Evolutionary conservation across 2,888 invertebrate genomes (phyloP).

Genomic region (Ferrisia virgata): DNA sequence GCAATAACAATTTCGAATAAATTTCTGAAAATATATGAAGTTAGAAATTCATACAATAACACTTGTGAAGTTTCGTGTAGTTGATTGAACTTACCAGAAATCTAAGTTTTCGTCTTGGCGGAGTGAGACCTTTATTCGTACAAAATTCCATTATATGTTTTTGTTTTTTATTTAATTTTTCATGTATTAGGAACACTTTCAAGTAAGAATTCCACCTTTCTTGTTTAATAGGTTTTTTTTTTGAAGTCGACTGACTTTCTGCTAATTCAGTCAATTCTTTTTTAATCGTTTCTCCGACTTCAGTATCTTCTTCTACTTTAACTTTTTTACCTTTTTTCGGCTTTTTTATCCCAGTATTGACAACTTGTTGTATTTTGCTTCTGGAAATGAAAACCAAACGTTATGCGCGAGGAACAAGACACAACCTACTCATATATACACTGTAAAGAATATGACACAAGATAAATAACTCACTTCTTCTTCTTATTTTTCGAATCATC

Average conservation of each 20-base stretch:
- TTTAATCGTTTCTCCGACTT: slow-evolving; percentile 1
- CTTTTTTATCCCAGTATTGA: neutral
- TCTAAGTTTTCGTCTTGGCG: slow-evolving; percentile 29
- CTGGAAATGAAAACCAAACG: too few species aligned
- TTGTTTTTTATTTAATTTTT: slow-evolving; percentile 38
- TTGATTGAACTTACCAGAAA: slow-evolving; percentile 28
- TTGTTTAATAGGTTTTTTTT: neutral
- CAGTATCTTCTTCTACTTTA: neutral
- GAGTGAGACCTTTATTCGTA: slow-evolving; percentile 16
- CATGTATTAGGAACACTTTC: neutral
- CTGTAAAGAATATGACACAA: too few species aligned
- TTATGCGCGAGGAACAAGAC: too few species aligned
- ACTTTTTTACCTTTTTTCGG: neutral
- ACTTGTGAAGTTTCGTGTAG: neutral
- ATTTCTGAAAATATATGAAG: slow-evolving; percentile 4
- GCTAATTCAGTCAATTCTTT: neutral
- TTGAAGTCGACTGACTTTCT: neutral
- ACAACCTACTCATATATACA: too few species aligned
- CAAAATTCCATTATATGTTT: slow-evolving; percentile 27
- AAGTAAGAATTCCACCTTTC: slow-evolving; percentile 16
- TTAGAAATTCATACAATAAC: neutral
- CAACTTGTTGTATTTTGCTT: neutral
- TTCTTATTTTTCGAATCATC: slow-evolving; percentile 22
- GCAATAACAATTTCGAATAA: neutral
- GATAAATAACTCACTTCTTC: neutral